A percentile compares a stretch with the other conserved stretches of the same genome.
These are phyloP conservation scores for Diarsia rubi DNA, from an alignment of 2,888 invertebrate genomes.

Conservation along the genomic window DNA sequence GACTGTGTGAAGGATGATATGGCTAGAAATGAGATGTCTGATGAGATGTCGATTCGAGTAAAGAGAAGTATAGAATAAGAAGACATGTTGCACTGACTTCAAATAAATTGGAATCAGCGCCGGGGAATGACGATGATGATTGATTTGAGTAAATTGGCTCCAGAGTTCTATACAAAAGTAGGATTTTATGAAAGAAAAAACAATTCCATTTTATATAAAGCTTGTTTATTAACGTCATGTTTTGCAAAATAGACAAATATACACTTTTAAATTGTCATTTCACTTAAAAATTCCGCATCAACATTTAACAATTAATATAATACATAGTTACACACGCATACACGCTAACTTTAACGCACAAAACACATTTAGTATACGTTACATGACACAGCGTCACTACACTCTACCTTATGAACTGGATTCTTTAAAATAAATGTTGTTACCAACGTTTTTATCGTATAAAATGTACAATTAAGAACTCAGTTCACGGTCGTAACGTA, in stretches of 20 bases:
- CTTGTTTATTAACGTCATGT: slow-evolving; percentile 90
- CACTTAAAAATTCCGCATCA: slow-evolving; percentile 88
- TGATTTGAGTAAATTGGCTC: slow-evolving; percentile 5
- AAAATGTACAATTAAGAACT: slow-evolving; percentile 47
- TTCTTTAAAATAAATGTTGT: slow-evolving; percentile 53
- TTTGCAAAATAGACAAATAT: slow-evolving; percentile 91
- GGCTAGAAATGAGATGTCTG: too few relatives aligned
- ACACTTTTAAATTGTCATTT: slow-evolving; percentile 87
- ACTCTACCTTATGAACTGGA: slow-evolving; percentile 28
- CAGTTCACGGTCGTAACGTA: slow-evolving; percentile 49
- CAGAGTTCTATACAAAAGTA: neutral
- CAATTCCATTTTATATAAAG: slow-evolving; percentile 82
- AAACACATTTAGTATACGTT: slow-evolving; percentile 63
- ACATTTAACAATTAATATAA: slow-evolving; percentile 88
- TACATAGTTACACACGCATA: slow-evolving; percentile 84
- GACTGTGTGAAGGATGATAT: too few relatives aligned
- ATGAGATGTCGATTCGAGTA: too few relatives aligned
- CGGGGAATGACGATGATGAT: too few relatives aligned
- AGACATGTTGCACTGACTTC: too few relatives aligned
- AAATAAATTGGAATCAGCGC: too few relatives aligned
- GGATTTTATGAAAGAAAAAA: slow-evolving; percentile 14
- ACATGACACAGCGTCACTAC: slow-evolving; percentile 45
- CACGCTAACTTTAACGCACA: slow-evolving; percentile 68
- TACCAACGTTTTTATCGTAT: slow-evolving; percentile 42
- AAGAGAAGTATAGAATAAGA: too few relatives aligned